phyloP scores from a whole-genome alignment of 2,113 vertebrate genomes.

The Smithornis capensis region DNA sequence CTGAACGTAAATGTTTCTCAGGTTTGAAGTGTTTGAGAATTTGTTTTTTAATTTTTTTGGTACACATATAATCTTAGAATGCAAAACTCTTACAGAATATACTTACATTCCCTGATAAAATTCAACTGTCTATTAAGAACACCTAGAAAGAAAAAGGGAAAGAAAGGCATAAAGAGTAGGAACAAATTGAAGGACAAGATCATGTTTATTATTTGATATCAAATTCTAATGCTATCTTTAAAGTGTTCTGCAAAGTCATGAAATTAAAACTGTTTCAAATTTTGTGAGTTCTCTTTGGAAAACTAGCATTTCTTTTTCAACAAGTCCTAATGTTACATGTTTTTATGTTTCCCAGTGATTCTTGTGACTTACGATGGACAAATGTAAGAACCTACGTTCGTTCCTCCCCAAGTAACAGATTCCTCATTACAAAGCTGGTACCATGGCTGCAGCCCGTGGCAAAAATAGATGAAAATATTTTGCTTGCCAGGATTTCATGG shows the following conservation, averaged over 20 bases:
- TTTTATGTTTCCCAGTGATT: not conserved
- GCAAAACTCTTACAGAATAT: not conserved
- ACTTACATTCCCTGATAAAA: not conserved
- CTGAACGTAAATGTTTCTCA: not conserved
- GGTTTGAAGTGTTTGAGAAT: not conserved
- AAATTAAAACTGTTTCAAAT: not conserved
- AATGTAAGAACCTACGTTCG: not conserved
- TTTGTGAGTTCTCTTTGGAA: not conserved
- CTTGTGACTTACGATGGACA: not conserved
- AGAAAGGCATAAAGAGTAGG: not conserved
- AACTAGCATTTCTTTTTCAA: not conserved
- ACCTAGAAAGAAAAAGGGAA: not conserved
- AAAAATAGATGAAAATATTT: not conserved
- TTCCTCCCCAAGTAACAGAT: not conserved
- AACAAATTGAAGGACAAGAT: not conserved
- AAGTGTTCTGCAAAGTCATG: not conserved
- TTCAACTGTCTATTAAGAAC: not conserved
- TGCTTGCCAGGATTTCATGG: not conserved
- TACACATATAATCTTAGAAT: not conserved
- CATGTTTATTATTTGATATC: not conserved
- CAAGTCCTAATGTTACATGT: not conserved
- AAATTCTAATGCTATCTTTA: not conserved
- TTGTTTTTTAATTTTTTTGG: not conserved
- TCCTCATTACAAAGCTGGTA: not conserved
- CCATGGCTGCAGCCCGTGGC: not conserved